Percentiles rank a stretch among this genome's conserved stretches.
phyloP scores from a whole-genome alignment of 2,888 invertebrate species.

The Esperia sulphurella region DNA sequence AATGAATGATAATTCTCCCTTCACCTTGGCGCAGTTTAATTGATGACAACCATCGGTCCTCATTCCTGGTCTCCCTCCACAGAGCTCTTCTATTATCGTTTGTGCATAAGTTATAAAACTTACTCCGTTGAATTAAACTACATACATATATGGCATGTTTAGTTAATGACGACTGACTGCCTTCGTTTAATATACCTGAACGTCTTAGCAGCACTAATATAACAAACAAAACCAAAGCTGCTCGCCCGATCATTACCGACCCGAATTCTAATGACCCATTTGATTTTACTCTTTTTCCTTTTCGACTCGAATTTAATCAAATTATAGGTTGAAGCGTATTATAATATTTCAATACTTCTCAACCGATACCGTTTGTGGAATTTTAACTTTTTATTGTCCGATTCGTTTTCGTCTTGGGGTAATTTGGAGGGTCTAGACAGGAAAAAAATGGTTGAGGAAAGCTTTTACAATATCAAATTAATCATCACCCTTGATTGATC shows the following conservation, averaged over 20 bases:
- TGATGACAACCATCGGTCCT: too few relatives aligned
- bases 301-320: constrained; percentile 73
- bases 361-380: constrained; percentile 72
- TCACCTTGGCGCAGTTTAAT: too few relatives aligned
- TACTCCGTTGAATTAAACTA: too few relatives aligned
- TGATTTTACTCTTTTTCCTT: constrained; percentile 66
- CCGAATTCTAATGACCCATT: constrained; percentile 74
- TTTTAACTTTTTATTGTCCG: constrained; percentile 71
- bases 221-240: constrained; percentile 65
- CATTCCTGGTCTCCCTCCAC: too few relatives aligned
- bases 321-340: constrained; percentile 76
- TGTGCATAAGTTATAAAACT: too few relatives aligned
- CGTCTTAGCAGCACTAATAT: constrained; percentile 43
- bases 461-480: constrained; percentile 23
- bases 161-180: constrained; percentile 29
- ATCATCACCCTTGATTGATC: constrained; percentile 24
- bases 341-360: constrained; percentile 76
- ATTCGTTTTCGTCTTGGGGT: constrained; percentile 59
- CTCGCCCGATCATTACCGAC: constrained; percentile 71
- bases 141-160: neutral
- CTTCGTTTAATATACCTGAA: constrained; percentile 53
- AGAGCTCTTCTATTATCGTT: too few relatives aligned
- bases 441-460: constrained; percentile 30
- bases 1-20: too few relatives aligned
- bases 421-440: constrained; percentile 72